Evolutionary conservation across 2,888 invertebrate genomes (phyloP), one percentile per base, ranked within the genome.

Genomic region (Lithophane leautieri): DNA sequence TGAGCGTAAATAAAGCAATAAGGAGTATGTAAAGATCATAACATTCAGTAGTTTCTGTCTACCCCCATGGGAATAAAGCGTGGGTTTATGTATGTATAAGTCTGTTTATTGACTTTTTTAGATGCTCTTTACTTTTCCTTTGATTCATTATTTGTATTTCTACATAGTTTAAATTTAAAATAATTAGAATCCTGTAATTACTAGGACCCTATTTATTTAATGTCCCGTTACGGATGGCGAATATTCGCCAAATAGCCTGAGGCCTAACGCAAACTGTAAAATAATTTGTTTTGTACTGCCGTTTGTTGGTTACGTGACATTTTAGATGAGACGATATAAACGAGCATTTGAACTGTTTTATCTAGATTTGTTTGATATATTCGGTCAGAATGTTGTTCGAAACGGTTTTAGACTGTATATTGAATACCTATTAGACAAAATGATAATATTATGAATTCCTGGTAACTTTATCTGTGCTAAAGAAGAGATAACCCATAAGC

Each of bases 271-370:
- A 19, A 73, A 62, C 2, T 40, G n/a, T 40, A 22, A 61, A 40
- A 40, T 73, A 80, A 76, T 81, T 74, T 47, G 61, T 54, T 81
- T 81, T 47, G 28, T 52, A n/a, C 19, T 3, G 34, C 74, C 28
- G 28, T 76, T 81, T 76, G 58, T 81, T 47, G 11, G n/a, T 28
- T 47, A 54, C 81, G 74, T 62, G 74, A 81, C 54, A 81, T 81
- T 73, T 62, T 40, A 22, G 16, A 28, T 47, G 19, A 47, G 19
- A 25, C n/a, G 22, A 54, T 62, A 16, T 47, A 28, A 74, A 81
- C 25, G 40, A 42, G 19, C n/a, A 73, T 61, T 80, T 54, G 14
- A 40, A 28, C 19, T 28, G 80, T 60, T 34, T 60, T 61, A 42
- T 54, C 40, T 40, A 16, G 22, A 72, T 60, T 25, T 73, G 16